Percentiles rank a stretch among this genome's conserved stretches.
phyloP scores from a whole-genome alignment of 53 echinoderm and acorn worm genomes.

The Stichopus horrens region DNA sequence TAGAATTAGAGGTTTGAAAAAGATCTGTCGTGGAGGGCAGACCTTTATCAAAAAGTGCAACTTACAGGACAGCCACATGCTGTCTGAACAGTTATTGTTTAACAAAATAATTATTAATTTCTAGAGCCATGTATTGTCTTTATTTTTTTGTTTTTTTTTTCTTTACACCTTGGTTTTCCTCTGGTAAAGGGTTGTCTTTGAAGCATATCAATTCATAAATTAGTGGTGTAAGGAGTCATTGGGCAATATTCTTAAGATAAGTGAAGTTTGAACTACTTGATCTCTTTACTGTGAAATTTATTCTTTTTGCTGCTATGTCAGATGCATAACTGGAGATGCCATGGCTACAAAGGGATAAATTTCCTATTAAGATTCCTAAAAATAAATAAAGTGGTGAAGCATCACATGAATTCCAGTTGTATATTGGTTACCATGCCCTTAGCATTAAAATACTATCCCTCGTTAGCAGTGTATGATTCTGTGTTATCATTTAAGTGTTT shows the following conservation, averaged over 20 bases:
- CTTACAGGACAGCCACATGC: neutral
- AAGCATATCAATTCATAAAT: neutral
- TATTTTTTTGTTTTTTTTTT: neutral
- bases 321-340: neutral
- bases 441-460: too few species aligned
- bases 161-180: constrained; percentile 7
- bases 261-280: neutral
- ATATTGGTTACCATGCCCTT: too few species aligned
- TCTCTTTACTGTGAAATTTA: neutral
- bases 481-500: too few species aligned
- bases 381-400: too few species aligned
- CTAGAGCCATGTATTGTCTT: neutral
- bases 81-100: neutral
- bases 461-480: too few species aligned
- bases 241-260: neutral
- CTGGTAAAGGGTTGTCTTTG: neutral
- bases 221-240: neutral
- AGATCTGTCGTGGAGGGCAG: neutral
- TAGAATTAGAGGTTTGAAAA: neutral
- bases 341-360: neutral
- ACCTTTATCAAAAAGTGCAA: neutral
- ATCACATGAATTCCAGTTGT: too few species aligned
- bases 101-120: neutral
- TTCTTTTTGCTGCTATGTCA: neutral
- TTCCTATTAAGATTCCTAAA: too few species aligned